Evolutionary conservation across 2,113 vertebrate genomes (phyloP).

Genomic region (Lipotes vexillifer): DNA sequence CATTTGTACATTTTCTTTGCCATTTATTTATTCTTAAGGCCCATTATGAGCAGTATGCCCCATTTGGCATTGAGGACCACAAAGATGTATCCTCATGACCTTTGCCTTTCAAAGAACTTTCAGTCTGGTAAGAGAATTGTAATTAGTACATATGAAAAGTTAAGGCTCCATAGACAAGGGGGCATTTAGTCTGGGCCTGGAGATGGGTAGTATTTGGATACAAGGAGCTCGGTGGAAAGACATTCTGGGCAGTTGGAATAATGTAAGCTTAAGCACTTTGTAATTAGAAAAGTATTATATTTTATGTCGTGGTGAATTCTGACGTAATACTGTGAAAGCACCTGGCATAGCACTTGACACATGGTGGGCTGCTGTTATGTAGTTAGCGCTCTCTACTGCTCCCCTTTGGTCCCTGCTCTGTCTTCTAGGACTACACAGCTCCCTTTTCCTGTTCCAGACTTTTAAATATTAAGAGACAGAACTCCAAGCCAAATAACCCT

Average conservation of each 20-base stretch:
- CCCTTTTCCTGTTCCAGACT: background rate
- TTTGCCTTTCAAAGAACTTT: conserved; percentile 38
- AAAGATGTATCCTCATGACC: background rate
- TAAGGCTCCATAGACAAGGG: background rate
- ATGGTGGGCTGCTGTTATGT: background rate
- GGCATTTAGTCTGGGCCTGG: background rate
- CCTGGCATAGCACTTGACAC: background rate
- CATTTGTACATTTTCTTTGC: background rate
- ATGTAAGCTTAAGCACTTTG: background rate
- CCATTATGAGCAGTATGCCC: background rate
- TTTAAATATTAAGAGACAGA: background rate
- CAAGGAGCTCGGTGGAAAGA: background rate
- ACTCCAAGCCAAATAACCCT: background rate
- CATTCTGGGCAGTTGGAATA: background rate
- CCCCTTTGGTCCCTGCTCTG: background rate
- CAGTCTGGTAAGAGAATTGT: background rate
- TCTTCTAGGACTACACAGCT: background rate
- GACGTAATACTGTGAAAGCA: background rate
- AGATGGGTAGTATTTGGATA: background rate
- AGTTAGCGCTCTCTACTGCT: background rate
- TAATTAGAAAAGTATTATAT: background rate
- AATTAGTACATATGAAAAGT: background rate
- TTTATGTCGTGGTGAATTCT: conserved; percentile 12
- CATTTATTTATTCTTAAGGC: conserved; percentile 29
- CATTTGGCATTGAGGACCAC: background rate